Conservation (phyloP, 2,113 vertebrate genomes). For the Catharus fuscescens region DNA sequence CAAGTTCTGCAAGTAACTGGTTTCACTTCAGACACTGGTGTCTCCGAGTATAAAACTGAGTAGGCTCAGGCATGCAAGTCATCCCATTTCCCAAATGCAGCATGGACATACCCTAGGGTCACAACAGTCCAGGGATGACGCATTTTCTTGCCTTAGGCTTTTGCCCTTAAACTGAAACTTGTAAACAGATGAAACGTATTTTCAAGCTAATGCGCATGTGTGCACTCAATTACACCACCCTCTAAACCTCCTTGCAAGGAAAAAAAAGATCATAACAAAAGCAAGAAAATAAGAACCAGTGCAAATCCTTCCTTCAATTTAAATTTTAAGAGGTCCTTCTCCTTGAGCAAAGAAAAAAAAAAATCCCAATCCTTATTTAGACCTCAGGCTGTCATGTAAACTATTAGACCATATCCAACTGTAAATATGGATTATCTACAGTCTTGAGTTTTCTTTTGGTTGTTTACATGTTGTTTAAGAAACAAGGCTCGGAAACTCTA, state of each 20-base stretch:
- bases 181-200: conserved; percentile 14
- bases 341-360: neutral
- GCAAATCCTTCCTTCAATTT: neutral
- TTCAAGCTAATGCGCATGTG: neutral
- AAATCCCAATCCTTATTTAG: neutral
- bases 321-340: neutral
- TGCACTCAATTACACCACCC: neutral
- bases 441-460: neutral
- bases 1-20: neutral
- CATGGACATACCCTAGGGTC: neutral
- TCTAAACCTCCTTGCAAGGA: neutral
- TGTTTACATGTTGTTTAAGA: conserved; percentile 37
- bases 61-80: neutral
- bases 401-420: neutral
- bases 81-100: neutral
- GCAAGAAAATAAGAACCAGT: neutral
- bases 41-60: neutral
- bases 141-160: conserved; percentile 54
- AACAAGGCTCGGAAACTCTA: neutral
- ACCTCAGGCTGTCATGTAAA: neutral
- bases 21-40: neutral
- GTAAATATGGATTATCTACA: conserved; percentile 48
- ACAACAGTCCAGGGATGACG: conserved; percentile 43
- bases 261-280: neutral
- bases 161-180: conserved; percentile 55